phyloP scores from a whole-genome alignment of 2,888 invertebrate species.

The Thalpophila matura region DNA sequence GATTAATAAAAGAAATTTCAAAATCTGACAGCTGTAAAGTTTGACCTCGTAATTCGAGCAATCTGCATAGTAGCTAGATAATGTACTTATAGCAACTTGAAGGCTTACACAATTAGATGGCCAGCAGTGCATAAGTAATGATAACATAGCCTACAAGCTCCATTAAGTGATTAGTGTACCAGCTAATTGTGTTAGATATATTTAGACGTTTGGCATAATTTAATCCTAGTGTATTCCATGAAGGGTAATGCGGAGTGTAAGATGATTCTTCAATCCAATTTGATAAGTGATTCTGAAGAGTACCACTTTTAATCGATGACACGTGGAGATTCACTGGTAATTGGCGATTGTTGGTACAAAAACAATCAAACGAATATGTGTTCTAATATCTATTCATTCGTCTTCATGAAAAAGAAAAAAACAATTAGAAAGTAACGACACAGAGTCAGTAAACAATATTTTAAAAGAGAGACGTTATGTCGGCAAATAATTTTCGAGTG shows the following conservation, averaged over 20 bases:
- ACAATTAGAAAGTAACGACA: no score
- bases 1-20: not conserved
- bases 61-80: conserved; percentile 4
- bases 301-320: no score
- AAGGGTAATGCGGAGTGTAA: not conserved
- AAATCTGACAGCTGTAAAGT: not conserved
- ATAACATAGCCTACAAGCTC: conserved; percentile 47
- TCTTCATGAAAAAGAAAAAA: no score
- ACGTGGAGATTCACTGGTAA: no score
- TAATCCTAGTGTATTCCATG: conserved; percentile 2
- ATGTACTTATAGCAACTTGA: not conserved
- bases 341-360: no score
- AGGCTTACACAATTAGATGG: conserved; percentile 22
- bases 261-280: no score
- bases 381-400: no score
- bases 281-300: no score
- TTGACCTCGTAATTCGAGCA: not conserved
- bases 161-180: conserved; percentile 55
- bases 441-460: no score
- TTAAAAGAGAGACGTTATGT: no score
- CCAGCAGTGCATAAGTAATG: conserved; percentile 42
- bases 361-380: no score
- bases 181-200: conserved; percentile 43
- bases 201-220: conserved; percentile 19
- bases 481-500: no score